phyloP scores from a whole-genome alignment of 2,797 vertebrate species.

The Spinus olivaceus region DNA sequence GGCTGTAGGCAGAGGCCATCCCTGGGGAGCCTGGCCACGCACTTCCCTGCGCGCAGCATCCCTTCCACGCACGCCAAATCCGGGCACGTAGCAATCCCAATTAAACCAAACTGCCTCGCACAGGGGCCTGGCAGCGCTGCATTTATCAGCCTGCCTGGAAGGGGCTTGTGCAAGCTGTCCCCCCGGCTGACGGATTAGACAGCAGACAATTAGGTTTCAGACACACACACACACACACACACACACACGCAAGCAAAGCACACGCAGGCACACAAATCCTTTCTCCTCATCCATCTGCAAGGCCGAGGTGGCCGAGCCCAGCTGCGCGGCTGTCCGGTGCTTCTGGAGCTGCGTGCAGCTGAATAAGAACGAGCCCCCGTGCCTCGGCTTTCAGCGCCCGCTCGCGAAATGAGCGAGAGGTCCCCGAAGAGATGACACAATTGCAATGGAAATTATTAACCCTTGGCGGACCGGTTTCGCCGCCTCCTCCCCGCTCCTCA shows the following conservation, averaged over 20 bases:
- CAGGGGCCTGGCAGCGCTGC: conserved; percentile 53
- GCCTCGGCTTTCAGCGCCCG: conserved; percentile 58
- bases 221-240: conserved; percentile 15
- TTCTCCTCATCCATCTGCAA: conserved; percentile 65
- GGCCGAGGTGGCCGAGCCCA: conserved; percentile 61
- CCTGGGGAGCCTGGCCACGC: rapidly evolving
- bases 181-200: conserved; percentile 79
- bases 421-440: conserved; percentile 75
- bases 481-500: neutral
- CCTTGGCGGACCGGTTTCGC: neutral
- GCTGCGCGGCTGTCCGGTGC: conserved; percentile 57
- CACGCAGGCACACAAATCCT: conserved; percentile 41
- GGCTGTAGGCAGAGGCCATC: rapidly evolving
- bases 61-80: neutral
- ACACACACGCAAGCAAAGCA: neutral
- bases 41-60: neutral
- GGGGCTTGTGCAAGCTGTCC: conserved; percentile 74
- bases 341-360: conserved; percentile 38
- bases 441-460: conserved; percentile 70
- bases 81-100: conserved; percentile 67
- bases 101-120: conserved; percentile 54
- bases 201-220: conserved; percentile 79
- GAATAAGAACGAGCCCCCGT: conserved; percentile 35
- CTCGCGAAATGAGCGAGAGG: conserved; percentile 64
- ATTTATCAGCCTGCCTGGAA: conserved; percentile 74